Conservation (phyloP, 2,797 vertebrate species). For the Cephalopachus bancanus region DNA sequence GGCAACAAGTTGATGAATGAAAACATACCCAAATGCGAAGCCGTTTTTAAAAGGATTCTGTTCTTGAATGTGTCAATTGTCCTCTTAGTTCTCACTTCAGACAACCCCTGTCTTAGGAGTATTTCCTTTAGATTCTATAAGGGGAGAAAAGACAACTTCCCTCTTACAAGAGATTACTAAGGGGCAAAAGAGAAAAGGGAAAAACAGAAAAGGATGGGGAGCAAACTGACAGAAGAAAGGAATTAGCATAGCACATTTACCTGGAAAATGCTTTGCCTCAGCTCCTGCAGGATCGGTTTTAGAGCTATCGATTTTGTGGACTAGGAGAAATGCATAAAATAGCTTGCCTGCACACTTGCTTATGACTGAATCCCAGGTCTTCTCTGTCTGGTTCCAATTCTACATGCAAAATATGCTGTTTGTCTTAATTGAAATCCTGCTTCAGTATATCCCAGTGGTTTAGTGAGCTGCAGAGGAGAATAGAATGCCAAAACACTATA, state of each 20-base stretch:
- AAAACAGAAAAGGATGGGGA: background rate
- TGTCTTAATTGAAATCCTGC: slow-evolving; percentile 60
- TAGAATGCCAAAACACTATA: slow-evolving; percentile 32
- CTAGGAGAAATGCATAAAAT: slow-evolving; percentile 53
- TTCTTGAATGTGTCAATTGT: slow-evolving; percentile 36
- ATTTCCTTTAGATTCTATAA: slow-evolving; percentile 49
- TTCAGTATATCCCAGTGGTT: slow-evolving; percentile 9
- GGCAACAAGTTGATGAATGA: background rate
- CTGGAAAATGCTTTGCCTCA: slow-evolving; percentile 56
- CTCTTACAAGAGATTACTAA: slow-evolving; percentile 39
- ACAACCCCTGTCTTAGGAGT: background rate
- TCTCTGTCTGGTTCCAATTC: slow-evolving; percentile 44
- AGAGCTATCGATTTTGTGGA: slow-evolving; percentile 51
- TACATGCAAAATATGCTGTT: slow-evolving; percentile 55
- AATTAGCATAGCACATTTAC: background rate
- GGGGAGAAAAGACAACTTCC: background rate
- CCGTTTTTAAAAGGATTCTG: slow-evolving; percentile 39
- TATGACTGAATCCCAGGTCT: slow-evolving; percentile 52
- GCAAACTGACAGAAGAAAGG: slow-evolving; percentile 40
- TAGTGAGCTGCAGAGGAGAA: slow-evolving; percentile 51
- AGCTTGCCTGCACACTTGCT: slow-evolving; percentile 47
- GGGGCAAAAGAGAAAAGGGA: slow-evolving; percentile 7
- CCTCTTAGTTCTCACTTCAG: slow-evolving; percentile 34
- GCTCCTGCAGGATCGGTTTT: slow-evolving; percentile 76
- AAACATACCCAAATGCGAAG: slow-evolving; percentile 19